A percentile compares a stretch with the other conserved stretches of the same genome.
phyloP scores from a whole-genome alignment of 1,140 invertebrate species.

The Cyphomyrmex costatus region DNA sequence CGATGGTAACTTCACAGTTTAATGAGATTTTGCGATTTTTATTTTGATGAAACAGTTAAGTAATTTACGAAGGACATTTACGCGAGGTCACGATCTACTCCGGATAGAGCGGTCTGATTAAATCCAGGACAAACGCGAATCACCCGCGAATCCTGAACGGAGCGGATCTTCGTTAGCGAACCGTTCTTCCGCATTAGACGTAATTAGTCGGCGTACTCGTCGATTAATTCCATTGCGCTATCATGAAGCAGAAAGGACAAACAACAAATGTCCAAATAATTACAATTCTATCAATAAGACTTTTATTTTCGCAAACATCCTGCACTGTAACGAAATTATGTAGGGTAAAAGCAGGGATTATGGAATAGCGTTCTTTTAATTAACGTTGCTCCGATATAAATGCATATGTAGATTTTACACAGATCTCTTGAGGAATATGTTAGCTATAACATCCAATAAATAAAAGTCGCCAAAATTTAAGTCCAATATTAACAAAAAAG shows the following conservation, averaged over 20 bases:
- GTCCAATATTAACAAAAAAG: too few relatives aligned
- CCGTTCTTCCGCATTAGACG: slow-evolving; percentile 66
- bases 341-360: too few relatives aligned
- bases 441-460: too few relatives aligned
- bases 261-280: slow-evolving; percentile 6
- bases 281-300: slow-evolving; percentile 36
- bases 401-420: too few relatives aligned
- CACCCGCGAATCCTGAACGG: slow-evolving; percentile 58
- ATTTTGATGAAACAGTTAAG: slow-evolving; percentile 58
- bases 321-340: not conserved
- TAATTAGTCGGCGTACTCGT: slow-evolving; percentile 72
- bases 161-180: slow-evolving; percentile 71
- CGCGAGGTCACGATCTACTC: slow-evolving; percentile 57
- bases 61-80: slow-evolving; percentile 59
- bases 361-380: too few relatives aligned
- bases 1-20: not conserved
- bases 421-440: too few relatives aligned
- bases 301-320: not conserved
- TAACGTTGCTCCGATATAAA: too few relatives aligned
- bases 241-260: not conserved
- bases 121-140: slow-evolving; percentile 65
- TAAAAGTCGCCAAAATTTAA: too few relatives aligned
- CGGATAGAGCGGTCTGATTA: slow-evolving; percentile 63
- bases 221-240: slow-evolving; percentile 39
- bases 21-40: slow-evolving; percentile 23